Evolutionary conservation across 2,797 vertebrate species (phyloP), one percentile per base, ranked within the genome.

Genomic region (Pangasius macronema): DNA sequence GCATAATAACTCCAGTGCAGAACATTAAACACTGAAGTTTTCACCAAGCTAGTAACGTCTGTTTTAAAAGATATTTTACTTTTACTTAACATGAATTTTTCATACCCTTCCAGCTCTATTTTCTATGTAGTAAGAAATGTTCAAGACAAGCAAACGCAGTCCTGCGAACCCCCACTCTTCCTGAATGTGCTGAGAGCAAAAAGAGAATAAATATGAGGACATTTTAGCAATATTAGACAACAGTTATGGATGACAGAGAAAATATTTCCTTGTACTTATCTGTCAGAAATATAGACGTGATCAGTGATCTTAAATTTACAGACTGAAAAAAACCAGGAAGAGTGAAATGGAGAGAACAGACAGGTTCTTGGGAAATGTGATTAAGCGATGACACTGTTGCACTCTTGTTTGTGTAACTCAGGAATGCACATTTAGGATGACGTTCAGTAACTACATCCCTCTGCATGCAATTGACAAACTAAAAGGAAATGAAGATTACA

Each of bases 401-500:
- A 65, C 14, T 82, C 53, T 75, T 87, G 79, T 87, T 85, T 83
- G 57, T 27, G 27, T 59, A 39, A 86, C 55, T 70, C 46, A 42
- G 7, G n/a, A 83, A 46, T 70, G 39, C 30, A 63, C 63, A 76
- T 87, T 75, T 82, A 82, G 46, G 83, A 85, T 76, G 53, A 81
- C 51, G 33, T 67, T 39, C 42, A n/a, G 59, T 81, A 82, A 85
- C 65, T 24, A 72, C 5, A 24, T 53, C 51, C 68, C 83, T 79
- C 82, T 57, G 33, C 46, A 75, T 80, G 18, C 46, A 57, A 90
- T 20, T 89, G 85, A 77, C 88, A 90, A 77, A 82, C 24, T 27
- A 73, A 42, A 42, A 16, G 24, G 24, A 49, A 46, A 75, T 49
- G 24, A 49, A 49, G 4, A 75, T 75, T 14, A 73, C 39, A 73